phyloP scores from a whole-genome alignment of 2,113 vertebrate genomes.

The Hydropotes inermis region DNA sequence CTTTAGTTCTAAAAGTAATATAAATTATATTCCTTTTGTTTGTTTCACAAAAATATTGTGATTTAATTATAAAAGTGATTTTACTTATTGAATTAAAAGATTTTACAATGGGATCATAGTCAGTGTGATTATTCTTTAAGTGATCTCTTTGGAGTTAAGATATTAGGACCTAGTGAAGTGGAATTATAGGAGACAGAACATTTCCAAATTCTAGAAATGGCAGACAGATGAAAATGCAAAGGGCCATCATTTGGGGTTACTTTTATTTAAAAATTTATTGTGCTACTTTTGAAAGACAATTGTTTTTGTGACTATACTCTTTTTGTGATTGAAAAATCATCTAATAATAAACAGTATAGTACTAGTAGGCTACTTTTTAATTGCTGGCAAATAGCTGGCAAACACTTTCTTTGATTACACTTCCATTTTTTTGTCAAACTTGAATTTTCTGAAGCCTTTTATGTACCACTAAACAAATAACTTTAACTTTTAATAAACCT shows the following conservation, averaged over 20 bases:
- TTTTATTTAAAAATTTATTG: conserved; percentile 45
- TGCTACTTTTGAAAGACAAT: conserved; percentile 50
- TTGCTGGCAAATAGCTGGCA: conserved; percentile 80
- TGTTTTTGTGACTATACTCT: conserved; percentile 33
- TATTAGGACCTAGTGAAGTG: not conserved
- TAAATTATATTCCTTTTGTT: not conserved
- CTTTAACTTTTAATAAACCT: conserved; percentile 75
- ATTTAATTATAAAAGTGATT: not conserved
- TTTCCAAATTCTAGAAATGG: not conserved
- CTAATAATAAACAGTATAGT: conserved; percentile 62
- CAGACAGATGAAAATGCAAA: conserved; percentile 11
- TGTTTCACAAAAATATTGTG: not conserved
- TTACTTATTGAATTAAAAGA: not conserved
- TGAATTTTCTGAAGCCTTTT: conserved; percentile 82
- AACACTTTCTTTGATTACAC: conserved; percentile 84
- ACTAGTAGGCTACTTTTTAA: conserved; percentile 67
- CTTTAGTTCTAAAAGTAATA: not conserved
- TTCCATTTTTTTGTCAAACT: conserved; percentile 82
- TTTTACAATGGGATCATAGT: not conserved
- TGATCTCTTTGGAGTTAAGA: not conserved
- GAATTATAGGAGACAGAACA: not conserved
- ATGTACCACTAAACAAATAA: conserved; percentile 83
- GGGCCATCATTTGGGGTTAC: conserved; percentile 39
- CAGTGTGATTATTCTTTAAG: not conserved
- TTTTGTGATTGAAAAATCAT: conserved; percentile 63